A percentile compares a stretch with the other conserved stretches of the same genome.
Evolutionary conservation across 2,888 invertebrate species (phyloP).

Genomic region (Drosophila testacea): DNA sequence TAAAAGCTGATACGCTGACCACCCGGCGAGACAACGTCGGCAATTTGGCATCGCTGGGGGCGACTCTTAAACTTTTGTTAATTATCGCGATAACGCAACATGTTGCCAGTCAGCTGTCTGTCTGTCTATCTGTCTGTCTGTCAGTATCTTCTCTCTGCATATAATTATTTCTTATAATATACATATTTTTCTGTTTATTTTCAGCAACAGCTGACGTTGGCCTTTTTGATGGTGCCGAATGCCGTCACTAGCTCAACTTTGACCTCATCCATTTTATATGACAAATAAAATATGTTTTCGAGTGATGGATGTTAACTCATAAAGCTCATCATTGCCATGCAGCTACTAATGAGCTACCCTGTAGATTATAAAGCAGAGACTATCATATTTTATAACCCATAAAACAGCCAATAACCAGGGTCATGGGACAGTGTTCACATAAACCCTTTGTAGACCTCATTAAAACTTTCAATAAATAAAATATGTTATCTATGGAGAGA

Average conservation of each 20-base stretch:
- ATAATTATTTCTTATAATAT: constrained; percentile 21
- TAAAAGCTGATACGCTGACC: constrained; percentile 47
- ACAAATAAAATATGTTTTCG: constrained; percentile 27
- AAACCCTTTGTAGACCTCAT: neutral
- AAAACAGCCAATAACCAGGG: constrained; percentile 4
- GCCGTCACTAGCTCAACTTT: constrained; percentile 48
- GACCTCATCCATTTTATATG: constrained; percentile 41
- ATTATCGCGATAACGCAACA: constrained; percentile 82
- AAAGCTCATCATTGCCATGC: constrained; percentile 18
- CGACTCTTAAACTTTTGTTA: constrained; percentile 66
- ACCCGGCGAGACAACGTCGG: constrained; percentile 44
- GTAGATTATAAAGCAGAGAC: constrained; percentile 23
- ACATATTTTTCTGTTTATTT: constrained; percentile 18
- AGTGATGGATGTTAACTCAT: constrained; percentile 41
- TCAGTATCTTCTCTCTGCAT: constrained; percentile 17
- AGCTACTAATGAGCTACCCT: constrained; percentile 17
- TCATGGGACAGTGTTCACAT: neutral
- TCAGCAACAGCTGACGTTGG: constrained; percentile 14
- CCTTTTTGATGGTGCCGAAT: constrained; percentile 47
- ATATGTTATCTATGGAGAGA: neutral
- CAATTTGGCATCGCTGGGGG: constrained; percentile 41
- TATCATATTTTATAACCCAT: constrained; percentile 26
- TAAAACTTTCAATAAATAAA: neutral
- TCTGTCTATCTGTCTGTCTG: constrained; percentile 7
- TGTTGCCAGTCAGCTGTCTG: constrained; percentile 53